Evolutionary conservation across 2,888 invertebrate genomes (phyloP), one percentile per base, ranked within the genome.

Genomic region (Lochmaea capreae): DNA sequence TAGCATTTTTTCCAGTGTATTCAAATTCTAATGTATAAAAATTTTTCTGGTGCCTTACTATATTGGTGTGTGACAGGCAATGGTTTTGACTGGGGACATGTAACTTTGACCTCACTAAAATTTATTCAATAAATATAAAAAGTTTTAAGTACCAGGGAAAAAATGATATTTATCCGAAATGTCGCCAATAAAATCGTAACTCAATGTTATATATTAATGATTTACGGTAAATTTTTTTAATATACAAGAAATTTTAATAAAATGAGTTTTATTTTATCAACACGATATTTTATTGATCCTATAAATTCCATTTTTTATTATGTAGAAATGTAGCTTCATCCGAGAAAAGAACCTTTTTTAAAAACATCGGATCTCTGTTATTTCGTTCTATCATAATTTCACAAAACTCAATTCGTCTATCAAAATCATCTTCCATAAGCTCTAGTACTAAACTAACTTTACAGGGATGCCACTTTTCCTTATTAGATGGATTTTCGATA

Each of bases 181-280:
- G 81, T 85, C 84, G 86, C 86, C 86, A 86, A 86, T 79, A 79
- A 79, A 78, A 74, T 82, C 82, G 83, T 84, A 84, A 85, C 83
- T 85, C 84, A 84, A 84, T 85, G 85, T 86, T 86, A 85, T 85
- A 84, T 84, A 84, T 85, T 78, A 85, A 86, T 87, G 86, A 85
- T 86, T 87, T 86, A 86, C 86, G 86, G 87, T 87, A 87, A 87
- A 87, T 87, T 87, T 87, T 86, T 87, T 87, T 85, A 86, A 86
- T 86, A 87, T 86, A 86, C 86, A 86, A 84, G 85, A 82, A 85
- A 87, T 85, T 85, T 84, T 80, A 80, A 76, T 78, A 76, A 74
- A 73, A 58, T 46, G 66, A 67, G 74, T 71, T 71, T 78, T 73
- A 73, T 75, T 77, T 74, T 65, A 26, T 65, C 57, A 65, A 63